Evolutionary conservation across 2,888 invertebrate genomes (phyloP).

Genomic region (Anarsia innoxiella): DNA sequence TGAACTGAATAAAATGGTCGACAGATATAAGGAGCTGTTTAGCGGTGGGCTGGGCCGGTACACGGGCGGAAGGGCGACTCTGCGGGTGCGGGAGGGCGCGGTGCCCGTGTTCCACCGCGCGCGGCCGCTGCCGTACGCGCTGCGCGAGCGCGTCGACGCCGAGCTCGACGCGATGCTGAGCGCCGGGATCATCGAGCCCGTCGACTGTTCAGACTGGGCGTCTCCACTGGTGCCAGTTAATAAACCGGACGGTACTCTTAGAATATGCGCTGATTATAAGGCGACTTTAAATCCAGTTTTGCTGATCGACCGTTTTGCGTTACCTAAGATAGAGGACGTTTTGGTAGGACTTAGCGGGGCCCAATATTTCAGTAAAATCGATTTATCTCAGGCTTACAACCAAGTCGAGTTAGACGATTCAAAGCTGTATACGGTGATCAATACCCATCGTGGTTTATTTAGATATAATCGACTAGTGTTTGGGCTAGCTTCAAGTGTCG

Average conservation of each 20-base stretch:
- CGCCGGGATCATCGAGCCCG: slow-evolving; percentile 21
- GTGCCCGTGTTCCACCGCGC: slow-evolving; percentile 1
- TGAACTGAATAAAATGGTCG: not conserved
- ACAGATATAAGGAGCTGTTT: slow-evolving; percentile 10
- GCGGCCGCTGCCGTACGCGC: slow-evolving; percentile 1
- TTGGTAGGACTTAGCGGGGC: slow-evolving; percentile 17
- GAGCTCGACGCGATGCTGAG: slow-evolving; percentile 7
- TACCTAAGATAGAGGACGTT: slow-evolving; percentile 22
- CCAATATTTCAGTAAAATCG: slow-evolving; percentile 12
- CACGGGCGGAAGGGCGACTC: slow-evolving; percentile 10
- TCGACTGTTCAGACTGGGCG: slow-evolving; percentile 23
- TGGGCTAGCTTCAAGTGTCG: slow-evolving; percentile 11
- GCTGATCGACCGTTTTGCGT: slow-evolving; percentile 23
- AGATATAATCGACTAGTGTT: slow-evolving; percentile 10
- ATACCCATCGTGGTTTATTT: slow-evolving; percentile 16
- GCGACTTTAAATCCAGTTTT: slow-evolving; percentile 22
- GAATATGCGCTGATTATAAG: slow-evolving; percentile 25
- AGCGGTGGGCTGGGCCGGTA: slow-evolving; percentile 11
- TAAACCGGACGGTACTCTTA: slow-evolving; percentile 22
- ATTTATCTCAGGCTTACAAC: slow-evolving; percentile 14
- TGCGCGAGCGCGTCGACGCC: slow-evolving; percentile 17
- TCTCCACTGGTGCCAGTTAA: slow-evolving; percentile 23
- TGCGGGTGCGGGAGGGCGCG: slow-evolving; percentile 15
- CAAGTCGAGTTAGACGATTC: slow-evolving; percentile 17
- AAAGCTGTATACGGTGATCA: slow-evolving; percentile 19